phyloP scores from a whole-genome alignment of 2,888 invertebrate species.

The Chamaedrilus cognettii region DNA sequence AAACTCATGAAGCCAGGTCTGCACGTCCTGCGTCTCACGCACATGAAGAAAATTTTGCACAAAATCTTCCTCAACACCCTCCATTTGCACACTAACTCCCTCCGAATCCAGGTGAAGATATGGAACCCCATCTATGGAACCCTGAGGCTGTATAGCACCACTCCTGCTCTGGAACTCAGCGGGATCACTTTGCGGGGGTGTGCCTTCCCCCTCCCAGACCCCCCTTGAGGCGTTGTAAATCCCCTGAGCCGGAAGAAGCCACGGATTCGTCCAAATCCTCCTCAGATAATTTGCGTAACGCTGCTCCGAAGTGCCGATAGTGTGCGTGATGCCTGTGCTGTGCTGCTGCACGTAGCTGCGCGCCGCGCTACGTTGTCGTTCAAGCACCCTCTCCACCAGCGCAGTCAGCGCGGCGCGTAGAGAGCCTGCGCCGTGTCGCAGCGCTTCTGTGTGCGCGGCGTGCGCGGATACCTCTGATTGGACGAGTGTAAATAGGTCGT shows the following conservation, averaged over 20 bases:
- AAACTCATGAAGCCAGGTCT: conserved; percentile 2
- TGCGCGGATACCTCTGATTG: too few species aligned
- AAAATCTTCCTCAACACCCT: conserved; percentile 2
- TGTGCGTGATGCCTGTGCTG: background rate
- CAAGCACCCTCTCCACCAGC: background rate
- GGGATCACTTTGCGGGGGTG: background rate
- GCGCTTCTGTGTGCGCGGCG: too few species aligned
- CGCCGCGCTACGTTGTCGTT: background rate
- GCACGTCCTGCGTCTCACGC: background rate
- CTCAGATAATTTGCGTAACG: background rate
- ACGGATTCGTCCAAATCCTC: background rate
- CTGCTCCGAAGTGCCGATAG: background rate
- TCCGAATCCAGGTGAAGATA: too few species aligned
- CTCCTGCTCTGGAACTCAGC: too few species aligned
- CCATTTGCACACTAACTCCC: background rate
- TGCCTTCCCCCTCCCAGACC: background rate
- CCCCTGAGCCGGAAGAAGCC: background rate
- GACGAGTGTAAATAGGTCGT: too few species aligned
- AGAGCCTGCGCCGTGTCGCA: background rate
- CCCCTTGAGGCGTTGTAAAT: background rate
- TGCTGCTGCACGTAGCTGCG: background rate
- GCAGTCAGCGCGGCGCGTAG: background rate
- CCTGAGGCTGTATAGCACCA: too few species aligned
- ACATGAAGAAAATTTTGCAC: conserved; percentile 12
- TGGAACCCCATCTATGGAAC: too few species aligned